Percentiles rank a stretch among this genome's conserved stretches.
Evolutionary conservation across 2,888 invertebrate genomes (phyloP).

Genomic region (Sphaerophoria rueppellii): DNA sequence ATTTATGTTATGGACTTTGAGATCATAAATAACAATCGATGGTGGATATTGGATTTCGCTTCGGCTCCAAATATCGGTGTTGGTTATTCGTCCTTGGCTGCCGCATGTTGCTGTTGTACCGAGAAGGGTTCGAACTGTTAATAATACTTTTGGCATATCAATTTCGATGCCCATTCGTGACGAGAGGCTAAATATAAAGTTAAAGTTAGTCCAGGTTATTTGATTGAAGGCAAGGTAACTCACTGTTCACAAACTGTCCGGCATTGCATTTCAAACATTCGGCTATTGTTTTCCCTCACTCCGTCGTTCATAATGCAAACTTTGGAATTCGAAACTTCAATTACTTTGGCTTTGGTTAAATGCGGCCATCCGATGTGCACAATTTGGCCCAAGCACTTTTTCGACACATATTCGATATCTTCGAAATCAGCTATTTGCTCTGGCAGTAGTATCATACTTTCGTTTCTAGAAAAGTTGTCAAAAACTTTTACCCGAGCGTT

Average conservation of each 20-base stretch:
- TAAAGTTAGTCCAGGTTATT: neutral
- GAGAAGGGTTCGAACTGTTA: slow-evolving; percentile 88
- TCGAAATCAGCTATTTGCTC: slow-evolving; percentile 79
- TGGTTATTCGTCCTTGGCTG: slow-evolving; percentile 85
- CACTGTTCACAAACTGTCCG: slow-evolving; percentile 78
- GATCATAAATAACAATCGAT: slow-evolving; percentile 78
- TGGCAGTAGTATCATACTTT: slow-evolving; percentile 92
- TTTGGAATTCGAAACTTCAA: slow-evolving; percentile 76
- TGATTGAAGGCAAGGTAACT: neutral
- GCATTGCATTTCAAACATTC: slow-evolving; percentile 75
- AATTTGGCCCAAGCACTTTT: slow-evolving; percentile 87
- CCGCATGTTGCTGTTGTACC: slow-evolving; percentile 86
- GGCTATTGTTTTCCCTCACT: slow-evolving; percentile 73
- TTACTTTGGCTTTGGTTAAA: slow-evolving; percentile 90
- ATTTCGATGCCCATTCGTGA: slow-evolving; percentile 90
- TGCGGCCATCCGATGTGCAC: slow-evolving; percentile 97
- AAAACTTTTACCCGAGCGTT: slow-evolving; percentile 93
- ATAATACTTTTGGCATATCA: slow-evolving; percentile 85
- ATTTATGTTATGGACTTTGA: slow-evolving; percentile 79
- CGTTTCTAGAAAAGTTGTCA: slow-evolving; percentile 90
- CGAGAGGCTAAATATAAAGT: slow-evolving; percentile 73
- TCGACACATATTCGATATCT: slow-evolving; percentile 83
- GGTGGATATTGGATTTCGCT: slow-evolving; percentile 86
- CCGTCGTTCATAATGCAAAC: slow-evolving; percentile 80
- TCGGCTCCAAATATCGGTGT: slow-evolving; percentile 89